Evolutionary conservation across 2,888 invertebrate species (phyloP).

Genomic region (Temnothorax rugatulus): DNA sequence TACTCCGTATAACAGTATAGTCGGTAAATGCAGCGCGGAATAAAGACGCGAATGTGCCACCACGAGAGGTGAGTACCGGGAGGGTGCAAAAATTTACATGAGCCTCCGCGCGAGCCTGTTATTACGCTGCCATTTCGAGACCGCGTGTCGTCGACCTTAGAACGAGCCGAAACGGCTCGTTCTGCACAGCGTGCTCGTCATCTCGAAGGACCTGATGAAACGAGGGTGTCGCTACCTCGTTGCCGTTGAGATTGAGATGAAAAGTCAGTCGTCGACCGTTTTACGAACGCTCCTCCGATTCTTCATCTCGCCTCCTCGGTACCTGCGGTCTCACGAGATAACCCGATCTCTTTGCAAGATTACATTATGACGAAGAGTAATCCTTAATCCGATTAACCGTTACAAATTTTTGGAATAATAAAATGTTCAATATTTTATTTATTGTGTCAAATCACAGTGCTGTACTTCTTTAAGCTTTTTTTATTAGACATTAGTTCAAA

Average conservation of each 20-base stretch:
- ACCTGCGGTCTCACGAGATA: conserved; percentile 19
- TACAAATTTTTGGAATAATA: not conserved
- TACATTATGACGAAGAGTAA: not conserved
- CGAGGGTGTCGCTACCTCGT: conserved; percentile 56
- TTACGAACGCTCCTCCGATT: conserved; percentile 39
- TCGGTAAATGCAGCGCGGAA: conserved; percentile 28
- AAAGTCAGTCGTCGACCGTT: conserved; percentile 67
- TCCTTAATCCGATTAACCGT: conserved; percentile 20
- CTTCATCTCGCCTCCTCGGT: conserved; percentile 13
- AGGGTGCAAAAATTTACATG: conserved; percentile 50
- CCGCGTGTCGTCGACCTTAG: conserved; percentile 50
- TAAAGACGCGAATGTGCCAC: conserved; percentile 27
- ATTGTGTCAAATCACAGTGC: not conserved
- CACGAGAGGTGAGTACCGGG: not conserved
- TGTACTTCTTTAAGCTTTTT: not conserved
- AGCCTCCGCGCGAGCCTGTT: conserved; percentile 26
- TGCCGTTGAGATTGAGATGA: conserved; percentile 63
- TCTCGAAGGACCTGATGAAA: conserved; percentile 70
- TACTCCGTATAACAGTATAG: not conserved
- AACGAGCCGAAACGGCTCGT: conserved; percentile 31
- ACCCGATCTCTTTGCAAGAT: conserved; percentile 13
- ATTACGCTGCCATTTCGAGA: conserved; percentile 41
- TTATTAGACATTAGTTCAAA: not conserved
- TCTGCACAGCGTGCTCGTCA: conserved; percentile 45
- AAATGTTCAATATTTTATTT: not conserved